A percentile compares a stretch with the other conserved stretches of the same genome.
Evolutionary conservation across 2,797 vertebrate species (phyloP).

Genomic region (Lithobates sylvaticus): DNA sequence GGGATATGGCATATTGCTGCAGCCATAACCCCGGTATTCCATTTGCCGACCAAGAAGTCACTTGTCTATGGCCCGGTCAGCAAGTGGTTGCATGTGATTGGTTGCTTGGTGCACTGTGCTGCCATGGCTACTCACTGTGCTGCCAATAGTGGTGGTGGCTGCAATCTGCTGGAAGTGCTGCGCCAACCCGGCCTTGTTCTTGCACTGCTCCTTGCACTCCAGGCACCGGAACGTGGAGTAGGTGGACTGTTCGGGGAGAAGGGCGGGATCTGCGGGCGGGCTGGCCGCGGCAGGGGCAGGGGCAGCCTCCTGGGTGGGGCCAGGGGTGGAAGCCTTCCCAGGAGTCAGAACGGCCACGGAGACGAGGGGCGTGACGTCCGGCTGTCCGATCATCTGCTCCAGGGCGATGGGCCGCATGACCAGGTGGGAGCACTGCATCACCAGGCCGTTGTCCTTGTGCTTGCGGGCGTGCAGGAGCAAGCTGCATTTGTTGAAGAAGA

Average conservation of each 20-base stretch:
- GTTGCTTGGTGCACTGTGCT: no score
- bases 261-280: constrained; percentile 74
- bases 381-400: constrained; percentile 95
- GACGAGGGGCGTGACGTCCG: constrained; percentile 78
- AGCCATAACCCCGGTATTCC: no score
- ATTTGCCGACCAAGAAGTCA: no score
- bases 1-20: no score
- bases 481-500: constrained; percentile 98
- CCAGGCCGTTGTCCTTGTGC: constrained; percentile 95
- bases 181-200: constrained; percentile 84
- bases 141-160: constrained; percentile 32
- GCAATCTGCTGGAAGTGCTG: constrained; percentile 88
- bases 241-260: constrained; percentile 78
- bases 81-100: no score
- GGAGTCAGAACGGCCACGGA: constrained; percentile 68
- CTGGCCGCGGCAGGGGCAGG: constrained; percentile 21
- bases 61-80: no score
- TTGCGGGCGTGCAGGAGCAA: constrained; percentile 92
- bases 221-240: constrained; percentile 83
- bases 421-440: constrained; percentile 98
- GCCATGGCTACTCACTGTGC: constrained; percentile 57
- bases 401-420: constrained; percentile 92
- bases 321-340: constrained; percentile 63
- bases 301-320: constrained; percentile 59
- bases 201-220: constrained; percentile 89